Conservation (phyloP, 2,113 vertebrate genomes). For the Myotis davidii region DNA sequence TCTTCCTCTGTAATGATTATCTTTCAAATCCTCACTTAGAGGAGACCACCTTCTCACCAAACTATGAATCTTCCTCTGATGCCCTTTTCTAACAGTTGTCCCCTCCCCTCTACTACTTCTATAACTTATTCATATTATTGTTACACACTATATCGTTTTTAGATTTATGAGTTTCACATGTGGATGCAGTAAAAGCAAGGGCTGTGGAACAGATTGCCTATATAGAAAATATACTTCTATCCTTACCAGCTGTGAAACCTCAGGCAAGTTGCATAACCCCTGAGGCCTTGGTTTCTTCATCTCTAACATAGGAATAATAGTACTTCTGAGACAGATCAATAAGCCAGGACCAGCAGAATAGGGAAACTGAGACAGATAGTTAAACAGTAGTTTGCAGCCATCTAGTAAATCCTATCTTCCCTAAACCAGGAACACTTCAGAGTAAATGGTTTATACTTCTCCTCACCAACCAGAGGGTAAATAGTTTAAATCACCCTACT, state of each 20-base stretch:
- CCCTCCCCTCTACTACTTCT: background rate
- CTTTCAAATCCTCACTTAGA: background rate
- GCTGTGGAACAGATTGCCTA: background rate
- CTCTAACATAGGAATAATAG: background rate
- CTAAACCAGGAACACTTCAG: too few species aligned
- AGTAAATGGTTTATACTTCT: too few species aligned
- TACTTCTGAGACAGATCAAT: background rate
- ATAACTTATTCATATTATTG: background rate
- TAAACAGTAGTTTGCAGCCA: too few species aligned
- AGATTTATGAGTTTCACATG: background rate
- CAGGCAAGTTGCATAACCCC: background rate
- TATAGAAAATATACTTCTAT: background rate
- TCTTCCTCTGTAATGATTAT: background rate
- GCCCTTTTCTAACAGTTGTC: background rate
- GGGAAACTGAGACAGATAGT: too few species aligned
- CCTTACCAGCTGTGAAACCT: background rate
- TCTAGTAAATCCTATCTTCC: too few species aligned
- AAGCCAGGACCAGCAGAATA: too few species aligned
- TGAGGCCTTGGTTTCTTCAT: background rate
- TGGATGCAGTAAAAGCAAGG: background rate
- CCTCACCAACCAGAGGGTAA: too few species aligned
- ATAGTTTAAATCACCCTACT: too few species aligned
- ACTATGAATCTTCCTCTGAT: background rate
- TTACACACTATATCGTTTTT: background rate
- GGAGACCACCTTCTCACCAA: background rate